These are phyloP conservation scores for Syrmaticus mikado DNA, from an alignment of 2,113 vertebrate genomes.

Conservation along the genomic window DNA sequence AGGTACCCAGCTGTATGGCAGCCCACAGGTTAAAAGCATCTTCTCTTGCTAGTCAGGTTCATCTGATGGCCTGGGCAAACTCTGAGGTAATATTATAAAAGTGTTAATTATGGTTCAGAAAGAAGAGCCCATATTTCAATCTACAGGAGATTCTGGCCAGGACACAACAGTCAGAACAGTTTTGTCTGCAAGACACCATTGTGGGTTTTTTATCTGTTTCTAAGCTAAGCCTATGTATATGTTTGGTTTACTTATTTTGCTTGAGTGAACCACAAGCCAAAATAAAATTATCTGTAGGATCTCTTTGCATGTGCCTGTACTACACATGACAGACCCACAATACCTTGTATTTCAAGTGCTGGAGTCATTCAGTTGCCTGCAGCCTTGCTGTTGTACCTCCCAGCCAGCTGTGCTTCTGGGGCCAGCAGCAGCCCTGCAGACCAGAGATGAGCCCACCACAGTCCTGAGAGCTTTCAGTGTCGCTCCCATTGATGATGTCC, in stretches of 20 bases:
- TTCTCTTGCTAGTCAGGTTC: constrained; percentile 56
- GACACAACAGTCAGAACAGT: not conserved
- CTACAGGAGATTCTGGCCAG: constrained; percentile 26
- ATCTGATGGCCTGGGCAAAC: constrained; percentile 39
- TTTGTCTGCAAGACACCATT: not conserved
- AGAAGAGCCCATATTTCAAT: constrained; percentile 48
- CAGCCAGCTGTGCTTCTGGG: not conserved
- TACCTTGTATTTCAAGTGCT: not conserved
- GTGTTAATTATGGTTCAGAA: constrained; percentile 63
- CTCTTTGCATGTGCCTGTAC: not conserved
- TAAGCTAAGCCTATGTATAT: not conserved
- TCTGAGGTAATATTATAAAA: constrained; percentile 70
- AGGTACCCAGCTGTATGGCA: constrained; percentile 45
- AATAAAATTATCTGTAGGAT: not conserved
- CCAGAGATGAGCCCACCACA: not conserved
- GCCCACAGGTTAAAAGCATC: constrained; percentile 65
- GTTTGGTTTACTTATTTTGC: not conserved
- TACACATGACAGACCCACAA: not conserved
- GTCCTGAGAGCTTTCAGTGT: not conserved
- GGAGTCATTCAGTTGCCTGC: not conserved
- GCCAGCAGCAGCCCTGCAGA: not conserved
- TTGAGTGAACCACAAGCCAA: constrained; percentile 5
- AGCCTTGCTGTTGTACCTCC: not conserved
- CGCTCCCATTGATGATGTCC: not conserved
- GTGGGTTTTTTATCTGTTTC: constrained; percentile 4